Evolutionary conservation across 2,113 vertebrate genomes (phyloP).

Genomic region (Bubo scandiacus): DNA sequence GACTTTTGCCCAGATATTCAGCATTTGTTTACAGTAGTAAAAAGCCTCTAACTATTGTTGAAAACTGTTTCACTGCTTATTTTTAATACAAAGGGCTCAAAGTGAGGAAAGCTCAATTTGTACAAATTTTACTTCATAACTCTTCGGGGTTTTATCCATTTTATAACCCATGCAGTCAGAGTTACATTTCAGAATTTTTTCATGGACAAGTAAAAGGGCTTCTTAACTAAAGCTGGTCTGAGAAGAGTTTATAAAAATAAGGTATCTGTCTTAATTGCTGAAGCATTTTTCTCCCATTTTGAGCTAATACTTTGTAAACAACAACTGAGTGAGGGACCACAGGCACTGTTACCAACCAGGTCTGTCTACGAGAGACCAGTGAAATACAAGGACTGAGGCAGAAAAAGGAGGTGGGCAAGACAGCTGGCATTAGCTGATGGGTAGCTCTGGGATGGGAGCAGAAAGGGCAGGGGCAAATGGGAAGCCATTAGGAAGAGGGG

Average conservation of each 20-base stretch:
- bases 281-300: neutral
- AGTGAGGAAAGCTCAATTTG: neutral
- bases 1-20: neutral
- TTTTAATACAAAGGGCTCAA: conserved; percentile 17
- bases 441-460: neutral
- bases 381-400: neutral
- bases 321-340: neutral
- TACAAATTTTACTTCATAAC: neutral
- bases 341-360: neutral
- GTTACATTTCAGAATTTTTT: neutral
- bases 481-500: neutral
- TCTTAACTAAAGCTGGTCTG: neutral
- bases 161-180: neutral
- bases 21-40: conserved; percentile 29
- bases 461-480: neutral
- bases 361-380: neutral
- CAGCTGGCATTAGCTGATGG: neutral
- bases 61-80: conserved; percentile 14
- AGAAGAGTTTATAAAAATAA: neutral
- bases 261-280: neutral
- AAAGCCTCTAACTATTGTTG: neutral
- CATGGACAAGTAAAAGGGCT: neutral
- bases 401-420: neutral
- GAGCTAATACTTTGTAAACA: neutral
- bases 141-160: neutral